Evolutionary conservation across 2,888 invertebrate genomes (phyloP), one percentile per base, ranked within the genome.

Genomic region (Pterostichus niger): DNA sequence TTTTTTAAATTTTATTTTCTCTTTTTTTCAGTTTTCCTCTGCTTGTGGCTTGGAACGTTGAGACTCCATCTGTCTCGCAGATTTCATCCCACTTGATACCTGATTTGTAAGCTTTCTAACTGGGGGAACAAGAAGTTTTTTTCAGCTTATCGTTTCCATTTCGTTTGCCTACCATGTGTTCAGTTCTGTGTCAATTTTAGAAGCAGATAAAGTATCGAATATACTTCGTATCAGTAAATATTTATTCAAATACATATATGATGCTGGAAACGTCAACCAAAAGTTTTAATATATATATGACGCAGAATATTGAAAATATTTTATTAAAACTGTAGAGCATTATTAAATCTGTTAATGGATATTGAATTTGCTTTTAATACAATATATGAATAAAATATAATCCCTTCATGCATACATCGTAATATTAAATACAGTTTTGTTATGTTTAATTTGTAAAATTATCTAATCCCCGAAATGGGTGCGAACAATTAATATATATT

Each of bases 91-190:
- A 24, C 17, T 54, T 15, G 11, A 31, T 31, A 64, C 33, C 33
- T 35, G 64, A 35, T 11, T 31, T 3, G 1, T 24, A 24, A 24
- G 24, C 24, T 24, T 24, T 24, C 24, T 6, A 24, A 31, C 59
- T 24, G 17, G 59, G 24, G 59, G 24, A 9, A 5, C 68, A 44
- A 71, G 44, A 44, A 15, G 46, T 71, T 71, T 40, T 44, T 71
- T 64, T 40, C 31, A 9, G 40, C 68, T 71, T 71, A 71, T 71
- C 68, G 68, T 44, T 71, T 71, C 44, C 68, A 71, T 71, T 64
- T 31, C 31, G 40, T 40, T 68, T 40, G 40, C 35, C 13, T 15
- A 2, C 44, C 68, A 44, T 44, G 15, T 71, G 68, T 44, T 64
- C 64, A 44, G 68, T 44, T 24, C 24, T 71, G 68, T 44, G 68